Conservation (phyloP, 2,888 invertebrate species). For the Folsomia manolachei region DNA sequence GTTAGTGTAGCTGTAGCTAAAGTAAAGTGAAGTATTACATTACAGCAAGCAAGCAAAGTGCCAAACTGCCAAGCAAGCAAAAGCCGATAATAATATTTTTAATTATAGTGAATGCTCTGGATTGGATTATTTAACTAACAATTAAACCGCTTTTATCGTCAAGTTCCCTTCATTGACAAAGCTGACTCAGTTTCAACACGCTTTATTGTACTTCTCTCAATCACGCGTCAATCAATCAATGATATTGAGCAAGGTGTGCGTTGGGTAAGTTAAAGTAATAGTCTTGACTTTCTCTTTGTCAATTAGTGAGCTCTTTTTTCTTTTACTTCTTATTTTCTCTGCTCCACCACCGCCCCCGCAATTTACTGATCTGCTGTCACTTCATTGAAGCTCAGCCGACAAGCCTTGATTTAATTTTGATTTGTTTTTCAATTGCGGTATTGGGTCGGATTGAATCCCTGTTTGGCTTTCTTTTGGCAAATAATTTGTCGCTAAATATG, state of each 20-base stretch:
- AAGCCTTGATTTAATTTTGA: too few relatives aligned
- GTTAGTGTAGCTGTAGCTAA: background rate
- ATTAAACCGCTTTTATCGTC: conserved; percentile 22
- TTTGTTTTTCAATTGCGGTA: too few relatives aligned
- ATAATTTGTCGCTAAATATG: background rate
- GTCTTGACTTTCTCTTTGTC: conserved; percentile 14
- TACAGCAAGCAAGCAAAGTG: background rate
- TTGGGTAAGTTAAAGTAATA: conserved; percentile 22
- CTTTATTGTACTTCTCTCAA: conserved; percentile 25
- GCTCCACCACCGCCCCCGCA: too few relatives aligned
- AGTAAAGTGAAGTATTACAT: background rate
- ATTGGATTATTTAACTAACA: conserved; percentile 9
- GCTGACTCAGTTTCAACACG: conserved; percentile 23
- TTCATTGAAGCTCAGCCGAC: too few relatives aligned
- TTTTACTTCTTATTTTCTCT: conserved; percentile 19
- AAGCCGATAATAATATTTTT: background rate
- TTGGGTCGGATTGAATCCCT: too few relatives aligned
- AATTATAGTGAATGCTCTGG: conserved; percentile 13
- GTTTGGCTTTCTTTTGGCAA: background rate
- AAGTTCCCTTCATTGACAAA: conserved; percentile 9
- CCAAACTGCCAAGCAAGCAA: background rate
- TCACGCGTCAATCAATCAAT: conserved; percentile 26
- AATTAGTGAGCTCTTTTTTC: conserved; percentile 3
- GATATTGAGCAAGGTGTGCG: background rate
- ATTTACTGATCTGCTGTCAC: too few relatives aligned